These are phyloP conservation scores for Spondyliosoma cantharus DNA, from an alignment of 2,797 vertebrate species.

Conservation along the genomic window DNA sequence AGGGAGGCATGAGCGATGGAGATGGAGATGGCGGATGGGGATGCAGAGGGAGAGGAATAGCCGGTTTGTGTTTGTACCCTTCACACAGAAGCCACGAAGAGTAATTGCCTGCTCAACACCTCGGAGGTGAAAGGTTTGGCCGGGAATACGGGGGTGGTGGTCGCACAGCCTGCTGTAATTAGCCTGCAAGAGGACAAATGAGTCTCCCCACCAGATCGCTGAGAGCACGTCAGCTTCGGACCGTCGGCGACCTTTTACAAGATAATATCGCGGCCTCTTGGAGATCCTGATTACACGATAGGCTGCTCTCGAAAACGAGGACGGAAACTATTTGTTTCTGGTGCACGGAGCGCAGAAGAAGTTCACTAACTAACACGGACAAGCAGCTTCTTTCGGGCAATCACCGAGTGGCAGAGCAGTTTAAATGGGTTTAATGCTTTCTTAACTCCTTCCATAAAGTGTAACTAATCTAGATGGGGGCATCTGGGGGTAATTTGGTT, in stretches of 20 bases:
- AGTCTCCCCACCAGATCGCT: constrained; percentile 59
- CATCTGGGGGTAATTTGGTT: constrained; percentile 72
- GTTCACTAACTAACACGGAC: constrained; percentile 32
- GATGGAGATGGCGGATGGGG: not conserved
- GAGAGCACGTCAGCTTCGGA: constrained; percentile 50
- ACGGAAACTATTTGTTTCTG: constrained; percentile 25
- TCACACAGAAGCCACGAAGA: constrained; percentile 84
- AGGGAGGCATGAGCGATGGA: constrained; percentile 27
- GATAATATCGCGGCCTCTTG: constrained; percentile 49
- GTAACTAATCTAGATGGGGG: constrained; percentile 50
- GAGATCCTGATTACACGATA: constrained; percentile 40
- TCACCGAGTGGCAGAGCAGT: constrained; percentile 37
- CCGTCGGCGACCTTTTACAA: constrained; percentile 56
- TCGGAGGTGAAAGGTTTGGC: constrained; percentile 84
- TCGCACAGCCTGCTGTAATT: constrained; percentile 80
- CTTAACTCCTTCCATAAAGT: constrained; percentile 50
- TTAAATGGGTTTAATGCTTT: constrained; percentile 38
- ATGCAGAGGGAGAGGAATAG: constrained; percentile 30
- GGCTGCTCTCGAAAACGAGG: constrained; percentile 35
- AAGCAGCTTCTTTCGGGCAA: constrained; percentile 36
- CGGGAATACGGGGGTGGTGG: constrained; percentile 68
- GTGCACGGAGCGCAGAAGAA: constrained; percentile 9
- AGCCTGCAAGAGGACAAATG: constrained; percentile 76
- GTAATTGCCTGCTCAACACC: constrained; percentile 84
- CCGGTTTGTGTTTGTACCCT: constrained; percentile 71